Conservation (phyloP, 37 sponge, comb jelly and placozoan species). For the Halisarca cf. caerulea region DNA sequence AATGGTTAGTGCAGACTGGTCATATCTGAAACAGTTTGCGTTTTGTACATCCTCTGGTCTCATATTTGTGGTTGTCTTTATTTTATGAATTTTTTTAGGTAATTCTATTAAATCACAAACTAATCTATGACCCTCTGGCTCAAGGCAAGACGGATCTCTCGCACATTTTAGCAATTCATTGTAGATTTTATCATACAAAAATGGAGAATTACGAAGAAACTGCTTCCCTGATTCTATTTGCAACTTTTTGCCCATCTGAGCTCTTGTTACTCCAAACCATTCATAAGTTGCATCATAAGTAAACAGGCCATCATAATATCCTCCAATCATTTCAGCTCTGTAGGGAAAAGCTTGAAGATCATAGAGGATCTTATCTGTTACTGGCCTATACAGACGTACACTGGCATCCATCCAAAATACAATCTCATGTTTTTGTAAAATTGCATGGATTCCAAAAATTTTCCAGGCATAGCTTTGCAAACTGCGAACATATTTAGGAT, state of each 20-base stretch:
- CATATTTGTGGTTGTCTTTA: too few species aligned
- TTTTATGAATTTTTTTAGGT: too few species aligned
- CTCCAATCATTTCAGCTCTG: neutral
- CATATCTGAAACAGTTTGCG: too few species aligned
- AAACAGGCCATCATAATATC: constrained; percentile 15
- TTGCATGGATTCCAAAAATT: neutral
- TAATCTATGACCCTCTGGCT: neutral
- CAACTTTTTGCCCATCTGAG: neutral
- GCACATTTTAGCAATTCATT: constrained; percentile 20
- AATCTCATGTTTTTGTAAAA: constrained; percentile 23
- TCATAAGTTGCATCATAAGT: neutral
- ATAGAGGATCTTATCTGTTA: neutral
- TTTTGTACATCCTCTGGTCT: too few species aligned
- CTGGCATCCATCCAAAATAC: constrained; percentile 40
- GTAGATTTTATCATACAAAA: neutral
- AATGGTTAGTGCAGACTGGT: too few species aligned
- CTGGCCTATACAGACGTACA: constrained; percentile 13
- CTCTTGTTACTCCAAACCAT: neutral
- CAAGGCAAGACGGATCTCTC: neutral
- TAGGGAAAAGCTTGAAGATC: constrained; percentile 13
- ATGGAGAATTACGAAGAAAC: neutral
- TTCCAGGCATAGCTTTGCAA: constrained; percentile 33
- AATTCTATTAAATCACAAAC: too few species aligned
- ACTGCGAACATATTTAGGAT: constrained; percentile 16
- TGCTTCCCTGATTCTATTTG: neutral